Conservation (phyloP, 2,888 invertebrate species). For the Eilema griseolum region DNA sequence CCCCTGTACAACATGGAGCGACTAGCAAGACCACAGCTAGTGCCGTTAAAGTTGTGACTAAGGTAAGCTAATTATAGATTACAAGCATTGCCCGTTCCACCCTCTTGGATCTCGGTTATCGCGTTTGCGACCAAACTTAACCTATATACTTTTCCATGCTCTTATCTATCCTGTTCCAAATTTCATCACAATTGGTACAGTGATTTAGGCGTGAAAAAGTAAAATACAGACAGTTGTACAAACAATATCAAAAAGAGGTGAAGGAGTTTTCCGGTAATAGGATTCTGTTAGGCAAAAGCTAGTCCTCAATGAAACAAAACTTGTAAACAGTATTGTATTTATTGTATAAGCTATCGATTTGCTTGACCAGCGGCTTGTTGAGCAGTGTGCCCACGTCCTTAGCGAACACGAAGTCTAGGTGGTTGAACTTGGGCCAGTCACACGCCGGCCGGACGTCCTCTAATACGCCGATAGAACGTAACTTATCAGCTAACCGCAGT, state of each 20-base stretch:
- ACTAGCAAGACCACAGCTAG: slow-evolving; percentile 38
- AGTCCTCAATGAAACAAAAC: slow-evolving; percentile 37
- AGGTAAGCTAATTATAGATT: slow-evolving; percentile 52
- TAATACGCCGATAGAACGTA: slow-evolving; percentile 66
- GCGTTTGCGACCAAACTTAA: too few relatives aligned
- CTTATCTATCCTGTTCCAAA: too few relatives aligned
- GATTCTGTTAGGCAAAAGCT: too few relatives aligned
- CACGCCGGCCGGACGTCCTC: slow-evolving; percentile 67
- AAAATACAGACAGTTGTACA: too few relatives aligned
- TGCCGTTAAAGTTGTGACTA: slow-evolving; percentile 42
- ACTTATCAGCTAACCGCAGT: slow-evolving; percentile 65
- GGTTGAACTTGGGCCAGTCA: slow-evolving; percentile 81
- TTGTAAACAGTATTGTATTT: slow-evolving; percentile 65
- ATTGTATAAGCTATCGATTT: slow-evolving; percentile 67
- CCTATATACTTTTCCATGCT: too few relatives aligned
- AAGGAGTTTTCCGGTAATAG: neutral
- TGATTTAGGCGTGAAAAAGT: too few relatives aligned
- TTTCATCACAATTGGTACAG: too few relatives aligned
- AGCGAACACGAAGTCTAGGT: slow-evolving; percentile 79
- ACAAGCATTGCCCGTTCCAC: neutral
- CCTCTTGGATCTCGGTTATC: too few relatives aligned
- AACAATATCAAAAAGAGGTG: too few relatives aligned
- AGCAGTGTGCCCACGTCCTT: slow-evolving; percentile 74
- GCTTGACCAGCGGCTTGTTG: slow-evolving; percentile 69
- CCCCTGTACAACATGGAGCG: slow-evolving; percentile 30